phyloP scores from a whole-genome alignment of 2,888 invertebrate species.

The Erebia ligea region DNA sequence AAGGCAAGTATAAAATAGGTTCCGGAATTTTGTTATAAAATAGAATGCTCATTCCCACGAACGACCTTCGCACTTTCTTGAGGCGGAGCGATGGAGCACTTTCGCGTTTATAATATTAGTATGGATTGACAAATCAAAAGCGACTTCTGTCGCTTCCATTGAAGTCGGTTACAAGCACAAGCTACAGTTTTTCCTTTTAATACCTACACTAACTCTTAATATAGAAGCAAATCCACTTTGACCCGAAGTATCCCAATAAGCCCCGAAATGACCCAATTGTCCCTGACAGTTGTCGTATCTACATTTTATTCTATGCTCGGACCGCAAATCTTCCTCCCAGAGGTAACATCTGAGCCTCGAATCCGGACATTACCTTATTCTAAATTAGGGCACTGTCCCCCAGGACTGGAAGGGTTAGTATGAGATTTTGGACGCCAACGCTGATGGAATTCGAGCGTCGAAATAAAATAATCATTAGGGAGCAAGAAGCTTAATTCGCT shows the following conservation, averaged over 20 bases:
- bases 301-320: conserved; percentile 29
- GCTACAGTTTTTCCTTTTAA: neutral
- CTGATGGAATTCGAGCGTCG: too few species aligned
- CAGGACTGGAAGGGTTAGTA: neutral
- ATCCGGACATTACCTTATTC: conserved; percentile 34
- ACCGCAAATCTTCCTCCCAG: conserved; percentile 36
- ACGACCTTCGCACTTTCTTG: too few species aligned
- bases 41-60: too few species aligned
- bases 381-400: conserved; percentile 38
- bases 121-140: too few species aligned
- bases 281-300: conserved; percentile 17
- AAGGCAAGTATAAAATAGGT: too few species aligned
- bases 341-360: conserved; percentile 33
- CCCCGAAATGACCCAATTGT: neutral
- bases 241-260: neutral
- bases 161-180: neutral
- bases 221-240: neutral
- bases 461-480: too few species aligned
- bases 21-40: too few species aligned
- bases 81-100: too few species aligned
- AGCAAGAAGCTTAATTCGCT: too few species aligned
- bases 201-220: conserved; percentile 6
- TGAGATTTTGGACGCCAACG: too few species aligned
- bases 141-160: too few species aligned
- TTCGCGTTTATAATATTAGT: too few species aligned